Evolutionary conservation across 1,140 invertebrate species (phyloP), one percentile per base, ranked within the genome.

Genomic region (Chrysopa pallens): DNA sequence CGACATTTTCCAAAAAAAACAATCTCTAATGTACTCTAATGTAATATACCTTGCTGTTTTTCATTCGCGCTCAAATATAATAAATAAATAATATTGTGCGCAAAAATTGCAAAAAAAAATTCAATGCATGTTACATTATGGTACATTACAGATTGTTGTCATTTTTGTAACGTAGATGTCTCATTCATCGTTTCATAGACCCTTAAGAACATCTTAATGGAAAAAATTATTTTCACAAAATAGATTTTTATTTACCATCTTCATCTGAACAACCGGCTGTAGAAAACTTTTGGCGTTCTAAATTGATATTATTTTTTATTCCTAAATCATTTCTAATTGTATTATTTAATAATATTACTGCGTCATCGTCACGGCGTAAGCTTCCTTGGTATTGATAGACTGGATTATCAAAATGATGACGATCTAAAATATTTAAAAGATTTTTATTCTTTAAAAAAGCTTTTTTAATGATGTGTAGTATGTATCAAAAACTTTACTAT

Each of bases 361-460:
- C 58, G 39, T 59, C 57, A 48, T 71, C 71, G 36, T 77, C 72
- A 2, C 59, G 57, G 42, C 69, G 68, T 0, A 61, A 60, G 17
- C 65, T 64, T 13, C 64, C 63, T 62, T 81, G 76, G 62, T 76
- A 83, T 1, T 84, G 80, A 59, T 91, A 92, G 2, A 89, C 84
- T 0, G 87, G 87, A 70, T 92, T 92, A 59, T 91, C 88, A 61
- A 92, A 91, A 62, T 92, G 87, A 58, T 86, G 83, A 48, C 78
- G 77, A 57, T 88, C 84, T 81, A 57, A 43, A 64, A 59, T 50
- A 33, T 33, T 11, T 33, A 9, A 6, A 23, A 23, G 17, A 23
- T 23, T 23, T 23, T 2, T 23, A 23, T 23, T 23, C 17, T 9
- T 27, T 40, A 40, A 28, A 1, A 29, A 1, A 29, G 11, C 1